These are phyloP conservation scores for Drosophila lowei DNA, from an alignment of 1,140 invertebrate genomes.

Conservation along the genomic window DNA sequence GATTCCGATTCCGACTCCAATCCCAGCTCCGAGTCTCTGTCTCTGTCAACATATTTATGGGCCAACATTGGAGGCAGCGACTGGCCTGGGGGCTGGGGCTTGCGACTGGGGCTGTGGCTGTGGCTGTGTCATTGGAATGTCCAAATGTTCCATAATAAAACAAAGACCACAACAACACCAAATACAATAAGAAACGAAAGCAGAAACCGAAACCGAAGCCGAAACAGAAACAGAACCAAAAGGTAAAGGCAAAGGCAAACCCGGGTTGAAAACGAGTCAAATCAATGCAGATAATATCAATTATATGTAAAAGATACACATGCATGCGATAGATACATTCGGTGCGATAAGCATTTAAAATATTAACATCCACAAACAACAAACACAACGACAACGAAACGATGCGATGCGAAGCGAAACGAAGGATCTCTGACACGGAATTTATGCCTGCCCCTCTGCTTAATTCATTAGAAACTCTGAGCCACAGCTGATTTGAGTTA, in stretches of 20 bases:
- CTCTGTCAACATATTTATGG: slow-evolving; percentile 50
- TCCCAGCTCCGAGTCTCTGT: not conserved
- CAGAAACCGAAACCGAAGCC: slow-evolving; percentile 18
- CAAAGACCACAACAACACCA: slow-evolving; percentile 36
- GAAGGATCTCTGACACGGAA: slow-evolving; percentile 50
- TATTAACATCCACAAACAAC: slow-evolving; percentile 62
- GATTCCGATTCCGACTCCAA: too few relatives aligned
- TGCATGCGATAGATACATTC: slow-evolving; percentile 72
- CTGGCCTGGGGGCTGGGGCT: slow-evolving; percentile 13
- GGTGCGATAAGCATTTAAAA: slow-evolving; percentile 76
- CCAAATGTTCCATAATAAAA: slow-evolving; percentile 52
- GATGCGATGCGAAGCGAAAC: slow-evolving; percentile 2
- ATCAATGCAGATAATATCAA: slow-evolving; percentile 81
- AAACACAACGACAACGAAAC: not conserved
- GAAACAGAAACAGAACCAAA: slow-evolving; percentile 22
- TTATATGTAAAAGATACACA: slow-evolving; percentile 80
- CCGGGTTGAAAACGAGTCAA: slow-evolving; percentile 54
- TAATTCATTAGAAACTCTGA: slow-evolving; percentile 56
- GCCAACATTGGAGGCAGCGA: slow-evolving; percentile 29
- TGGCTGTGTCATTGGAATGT: slow-evolving; percentile 37
- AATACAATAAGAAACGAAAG: slow-evolving; percentile 1
- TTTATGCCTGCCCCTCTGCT: slow-evolving; percentile 21
- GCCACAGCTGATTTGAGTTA: slow-evolving; percentile 44
- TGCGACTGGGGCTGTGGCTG: slow-evolving; percentile 3
- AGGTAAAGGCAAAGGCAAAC: slow-evolving; percentile 24